These are phyloP conservation scores for Felis chaus DNA, from an alignment of 2,113 vertebrate species.

Conservation along the genomic window DNA sequence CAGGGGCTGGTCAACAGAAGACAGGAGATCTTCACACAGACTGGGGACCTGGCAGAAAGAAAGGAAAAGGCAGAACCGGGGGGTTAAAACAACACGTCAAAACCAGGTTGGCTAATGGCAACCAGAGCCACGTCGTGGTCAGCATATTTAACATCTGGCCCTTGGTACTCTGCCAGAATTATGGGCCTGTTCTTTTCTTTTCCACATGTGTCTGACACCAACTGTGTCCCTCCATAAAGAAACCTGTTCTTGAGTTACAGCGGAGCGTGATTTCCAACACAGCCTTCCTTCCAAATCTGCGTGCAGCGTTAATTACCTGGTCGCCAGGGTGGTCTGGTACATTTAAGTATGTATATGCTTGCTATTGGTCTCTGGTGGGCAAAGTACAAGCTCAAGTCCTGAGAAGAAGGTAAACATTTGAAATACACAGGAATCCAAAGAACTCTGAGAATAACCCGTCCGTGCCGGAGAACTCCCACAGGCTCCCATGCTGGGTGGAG, in stretches of 20 bases:
- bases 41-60: slow-evolving; percentile 90
- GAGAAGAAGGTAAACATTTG: slow-evolving; percentile 78
- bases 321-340: slow-evolving; percentile 73
- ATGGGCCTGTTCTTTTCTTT: not conserved
- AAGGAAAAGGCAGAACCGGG: not conserved
- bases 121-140: not conserved
- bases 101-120: not conserved
- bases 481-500: slow-evolving; percentile 63
- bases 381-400: slow-evolving; percentile 22
- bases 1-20: slow-evolving; percentile 98
- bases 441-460: slow-evolving; percentile 61
- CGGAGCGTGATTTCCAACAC: not conserved
- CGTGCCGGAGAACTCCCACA: not conserved
- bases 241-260: slow-evolving; percentile 45
- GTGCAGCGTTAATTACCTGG: slow-evolving; percentile 47
- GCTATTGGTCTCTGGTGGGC: slow-evolving; percentile 25
- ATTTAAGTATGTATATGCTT: not conserved
- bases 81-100: not conserved
- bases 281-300: not conserved
- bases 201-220: slow-evolving; percentile 48
- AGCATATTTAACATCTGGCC: slow-evolving; percentile 37
- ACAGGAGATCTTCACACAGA: slow-evolving; percentile 98
- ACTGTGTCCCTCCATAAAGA: slow-evolving; percentile 45
- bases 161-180: slow-evolving; percentile 48
- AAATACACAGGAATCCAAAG: slow-evolving; percentile 69